phyloP scores from a whole-genome alignment of 2,797 vertebrate genomes.

The Chanos chanos region DNA sequence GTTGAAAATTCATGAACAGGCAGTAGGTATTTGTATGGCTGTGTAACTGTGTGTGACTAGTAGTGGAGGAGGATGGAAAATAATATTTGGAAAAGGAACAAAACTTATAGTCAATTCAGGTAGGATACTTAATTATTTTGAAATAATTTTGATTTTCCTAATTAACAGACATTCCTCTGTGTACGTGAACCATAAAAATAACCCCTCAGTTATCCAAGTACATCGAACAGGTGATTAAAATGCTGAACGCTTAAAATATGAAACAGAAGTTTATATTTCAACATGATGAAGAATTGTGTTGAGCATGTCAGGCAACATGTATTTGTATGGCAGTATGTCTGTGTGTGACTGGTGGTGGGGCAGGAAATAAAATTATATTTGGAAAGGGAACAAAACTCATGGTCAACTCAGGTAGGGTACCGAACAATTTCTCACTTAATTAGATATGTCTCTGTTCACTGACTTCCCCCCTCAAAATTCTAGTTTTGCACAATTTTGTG shows the following conservation, averaged over 20 bases:
- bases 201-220: too few species aligned
- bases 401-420: constrained; percentile 37
- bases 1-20: too few species aligned
- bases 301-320: too few species aligned
- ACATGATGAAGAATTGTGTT: too few species aligned
- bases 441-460: too few species aligned
- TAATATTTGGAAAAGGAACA: constrained; percentile 28
- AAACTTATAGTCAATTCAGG: constrained; percentile 21
- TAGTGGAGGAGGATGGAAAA: constrained; percentile 1
- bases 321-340: constrained; percentile 9
- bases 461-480: too few species aligned
- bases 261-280: neutral
- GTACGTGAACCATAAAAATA: too few species aligned
- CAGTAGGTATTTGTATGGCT: neutral
- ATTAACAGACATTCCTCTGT: too few species aligned
- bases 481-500: too few species aligned
- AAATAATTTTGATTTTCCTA: too few species aligned
- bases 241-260: too few species aligned
- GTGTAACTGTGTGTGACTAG: constrained; percentile 15
- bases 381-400: constrained; percentile 15
- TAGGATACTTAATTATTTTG: constrained; percentile 5
- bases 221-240: too few species aligned
- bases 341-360: constrained; percentile 21
- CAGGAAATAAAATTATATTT: constrained; percentile 21
- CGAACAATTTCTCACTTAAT: neutral